Evolutionary conservation across 1,140 invertebrate genomes (phyloP).

Genomic region (Mizuhopecten yessoensis): DNA sequence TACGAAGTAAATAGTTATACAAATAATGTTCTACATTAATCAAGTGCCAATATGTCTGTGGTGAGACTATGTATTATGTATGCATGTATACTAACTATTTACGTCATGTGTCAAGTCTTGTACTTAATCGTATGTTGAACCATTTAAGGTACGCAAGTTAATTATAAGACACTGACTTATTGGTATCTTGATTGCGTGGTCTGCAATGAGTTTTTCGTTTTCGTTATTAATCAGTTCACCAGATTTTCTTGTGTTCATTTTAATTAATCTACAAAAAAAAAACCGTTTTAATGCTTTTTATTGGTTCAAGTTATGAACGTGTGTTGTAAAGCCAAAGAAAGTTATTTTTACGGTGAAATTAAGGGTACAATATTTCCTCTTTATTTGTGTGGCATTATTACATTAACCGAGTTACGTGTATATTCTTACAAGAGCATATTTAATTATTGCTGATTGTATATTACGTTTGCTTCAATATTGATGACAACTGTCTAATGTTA

Average conservation of each 20-base stretch:
- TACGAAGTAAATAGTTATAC: too few species aligned
- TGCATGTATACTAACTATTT: not conserved
- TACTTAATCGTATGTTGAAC: not conserved
- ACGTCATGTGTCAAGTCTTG: not conserved
- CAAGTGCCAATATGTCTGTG: too few species aligned
- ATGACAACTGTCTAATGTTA: slow-evolving; percentile 11
- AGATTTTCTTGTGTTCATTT: not conserved
- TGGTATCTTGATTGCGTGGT: not conserved
- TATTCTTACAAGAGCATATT: not conserved
- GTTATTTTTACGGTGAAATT: not conserved
- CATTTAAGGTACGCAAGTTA: too few species aligned
- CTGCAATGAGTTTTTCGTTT: not conserved
- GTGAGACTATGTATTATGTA: too few species aligned
- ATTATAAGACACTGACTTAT: too few species aligned
- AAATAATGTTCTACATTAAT: too few species aligned
- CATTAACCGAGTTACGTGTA: not conserved
- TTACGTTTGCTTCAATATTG: not conserved
- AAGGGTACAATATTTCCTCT: not conserved
- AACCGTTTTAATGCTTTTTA: not conserved
- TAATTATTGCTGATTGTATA: not conserved
- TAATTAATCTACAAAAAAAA: not conserved
- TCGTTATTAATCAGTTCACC: not conserved
- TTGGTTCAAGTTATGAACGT: not conserved
- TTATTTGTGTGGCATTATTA: not conserved
- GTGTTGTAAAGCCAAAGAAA: not conserved